These are phyloP conservation scores for Gryon sp. DNA, from an alignment of 1,140 invertebrate species.

Conservation along the genomic window DNA sequence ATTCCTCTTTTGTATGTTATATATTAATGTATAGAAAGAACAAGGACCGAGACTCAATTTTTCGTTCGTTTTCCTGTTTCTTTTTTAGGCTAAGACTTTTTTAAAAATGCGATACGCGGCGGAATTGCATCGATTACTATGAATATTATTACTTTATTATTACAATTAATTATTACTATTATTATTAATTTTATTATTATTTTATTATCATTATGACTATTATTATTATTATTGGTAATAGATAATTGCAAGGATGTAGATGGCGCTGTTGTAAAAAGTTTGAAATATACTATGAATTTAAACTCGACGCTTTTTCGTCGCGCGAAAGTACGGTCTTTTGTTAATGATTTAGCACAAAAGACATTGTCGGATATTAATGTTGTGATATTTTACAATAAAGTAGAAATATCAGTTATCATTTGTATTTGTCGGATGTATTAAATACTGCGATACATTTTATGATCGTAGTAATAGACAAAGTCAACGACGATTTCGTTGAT, in stretches of 20 bases:
- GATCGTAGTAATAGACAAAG: conserved; percentile 31
- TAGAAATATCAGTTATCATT: conserved; percentile 70
- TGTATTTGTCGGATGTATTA: conserved; percentile 70
- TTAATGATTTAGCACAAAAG: conserved; percentile 61
- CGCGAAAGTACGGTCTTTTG: conserved; percentile 64
- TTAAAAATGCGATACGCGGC: conserved; percentile 38
- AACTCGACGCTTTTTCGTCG: conserved; percentile 46
- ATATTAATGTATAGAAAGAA: conserved; percentile 50
- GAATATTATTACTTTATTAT: too few relatives aligned
- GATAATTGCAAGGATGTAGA: too few relatives aligned
- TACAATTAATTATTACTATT: too few relatives aligned
- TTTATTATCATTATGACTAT: background rate
- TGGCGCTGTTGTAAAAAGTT: conserved; percentile 3
- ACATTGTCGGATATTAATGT: conserved; percentile 70
- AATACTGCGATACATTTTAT: conserved; percentile 51
- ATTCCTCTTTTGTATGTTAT: conserved; percentile 67
- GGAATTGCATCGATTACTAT: conserved; percentile 45
- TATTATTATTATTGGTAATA: too few relatives aligned
- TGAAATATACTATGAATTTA: too few relatives aligned
- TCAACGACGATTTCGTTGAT: conserved; percentile 44
- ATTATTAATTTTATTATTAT: too few relatives aligned
- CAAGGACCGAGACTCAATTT: conserved; percentile 32
- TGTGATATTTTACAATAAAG: conserved; percentile 79
- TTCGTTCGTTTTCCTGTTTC: conserved; percentile 45
- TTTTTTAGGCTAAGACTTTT: conserved; percentile 36